Percentiles rank a stretch among this genome's conserved stretches.
These are phyloP conservation scores for Halcyon malimbica DNA, from an alignment of 2,113 vertebrate genomes.

Conservation along the genomic window DNA sequence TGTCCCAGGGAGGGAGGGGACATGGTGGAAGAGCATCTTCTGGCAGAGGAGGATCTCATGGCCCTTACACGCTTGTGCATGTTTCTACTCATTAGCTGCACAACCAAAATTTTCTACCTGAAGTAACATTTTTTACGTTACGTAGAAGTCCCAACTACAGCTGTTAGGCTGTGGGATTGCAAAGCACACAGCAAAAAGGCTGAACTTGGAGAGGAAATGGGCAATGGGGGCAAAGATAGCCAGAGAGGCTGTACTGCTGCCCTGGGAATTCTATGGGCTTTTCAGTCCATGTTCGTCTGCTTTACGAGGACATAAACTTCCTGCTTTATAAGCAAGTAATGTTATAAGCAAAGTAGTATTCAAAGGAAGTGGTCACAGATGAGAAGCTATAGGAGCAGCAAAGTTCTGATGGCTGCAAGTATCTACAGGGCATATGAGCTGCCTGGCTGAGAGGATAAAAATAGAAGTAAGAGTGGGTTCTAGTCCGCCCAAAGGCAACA, in stretches of 20 bases:
- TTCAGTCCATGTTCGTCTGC: neutral
- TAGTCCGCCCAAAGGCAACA: neutral
- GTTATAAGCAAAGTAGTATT: neutral
- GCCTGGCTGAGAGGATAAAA: neutral
- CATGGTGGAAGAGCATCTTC: neutral
- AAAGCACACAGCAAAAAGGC: neutral
- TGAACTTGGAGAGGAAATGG: neutral
- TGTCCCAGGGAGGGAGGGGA: neutral
- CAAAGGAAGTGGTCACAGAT: neutral
- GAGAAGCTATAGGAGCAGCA: neutral
- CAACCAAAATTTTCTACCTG: neutral
- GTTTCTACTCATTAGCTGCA: neutral
- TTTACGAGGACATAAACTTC: neutral
- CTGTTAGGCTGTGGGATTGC: neutral
- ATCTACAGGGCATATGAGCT: neutral
- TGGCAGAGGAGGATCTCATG: rapidly evolving
- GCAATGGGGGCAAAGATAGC: rapidly evolving
- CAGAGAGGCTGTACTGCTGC: neutral
- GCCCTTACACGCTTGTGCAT: rapidly evolving
- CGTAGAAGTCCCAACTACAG: neutral
- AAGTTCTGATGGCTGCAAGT: neutral
- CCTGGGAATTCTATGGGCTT: neutral
- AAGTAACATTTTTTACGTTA: neutral
- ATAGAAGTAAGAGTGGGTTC: neutral
- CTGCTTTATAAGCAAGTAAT: neutral